Conservation (phyloP, 1,140 invertebrate genomes). For the Spodoptera litura region DNA sequence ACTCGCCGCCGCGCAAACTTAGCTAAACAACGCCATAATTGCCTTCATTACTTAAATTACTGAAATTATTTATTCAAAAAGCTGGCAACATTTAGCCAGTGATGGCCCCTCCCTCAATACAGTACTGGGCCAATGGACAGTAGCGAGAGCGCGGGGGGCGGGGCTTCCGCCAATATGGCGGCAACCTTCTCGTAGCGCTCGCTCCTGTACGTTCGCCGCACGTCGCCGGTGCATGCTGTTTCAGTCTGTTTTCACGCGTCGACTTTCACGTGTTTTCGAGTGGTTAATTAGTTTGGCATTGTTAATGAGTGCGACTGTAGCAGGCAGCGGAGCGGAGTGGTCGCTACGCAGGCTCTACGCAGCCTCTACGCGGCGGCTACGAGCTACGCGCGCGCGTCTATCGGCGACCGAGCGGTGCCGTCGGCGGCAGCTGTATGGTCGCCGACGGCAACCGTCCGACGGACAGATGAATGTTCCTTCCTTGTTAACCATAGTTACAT, state of each 20-base stretch:
- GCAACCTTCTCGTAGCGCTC: slow-evolving; percentile 63
- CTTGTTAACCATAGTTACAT: background rate
- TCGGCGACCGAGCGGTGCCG: slow-evolving; percentile 36
- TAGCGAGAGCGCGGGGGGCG: slow-evolving; percentile 60
- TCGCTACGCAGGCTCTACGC: slow-evolving; percentile 26
- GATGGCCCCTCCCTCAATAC: slow-evolving; percentile 65
- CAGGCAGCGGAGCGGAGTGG: slow-evolving; percentile 29
- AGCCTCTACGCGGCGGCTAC: slow-evolving; percentile 16
- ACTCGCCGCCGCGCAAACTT: slow-evolving; percentile 84
- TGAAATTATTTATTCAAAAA: slow-evolving; percentile 87
- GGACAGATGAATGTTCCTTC: slow-evolving; percentile 20
- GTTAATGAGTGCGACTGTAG: slow-evolving; percentile 56
- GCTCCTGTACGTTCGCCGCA: slow-evolving; percentile 63
- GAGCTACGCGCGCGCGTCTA: slow-evolving; percentile 20
- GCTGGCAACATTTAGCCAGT: slow-evolving; percentile 84
- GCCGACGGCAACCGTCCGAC: slow-evolving; percentile 45
- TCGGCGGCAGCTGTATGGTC: background rate
- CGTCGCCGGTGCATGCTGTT: slow-evolving; percentile 52
- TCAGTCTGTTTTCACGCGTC: slow-evolving; percentile 56
- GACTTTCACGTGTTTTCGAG: slow-evolving; percentile 54
- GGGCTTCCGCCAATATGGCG: slow-evolving; percentile 78
- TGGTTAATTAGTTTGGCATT: slow-evolving; percentile 55
- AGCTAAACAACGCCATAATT: slow-evolving; percentile 86
- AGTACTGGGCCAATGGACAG: slow-evolving; percentile 66
- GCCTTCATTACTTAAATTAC: slow-evolving; percentile 86